Evolutionary conservation across 2,888 invertebrate genomes (phyloP), one percentile per base, ranked within the genome.

Genomic region (Chrysomela aeneicollis): DNA sequence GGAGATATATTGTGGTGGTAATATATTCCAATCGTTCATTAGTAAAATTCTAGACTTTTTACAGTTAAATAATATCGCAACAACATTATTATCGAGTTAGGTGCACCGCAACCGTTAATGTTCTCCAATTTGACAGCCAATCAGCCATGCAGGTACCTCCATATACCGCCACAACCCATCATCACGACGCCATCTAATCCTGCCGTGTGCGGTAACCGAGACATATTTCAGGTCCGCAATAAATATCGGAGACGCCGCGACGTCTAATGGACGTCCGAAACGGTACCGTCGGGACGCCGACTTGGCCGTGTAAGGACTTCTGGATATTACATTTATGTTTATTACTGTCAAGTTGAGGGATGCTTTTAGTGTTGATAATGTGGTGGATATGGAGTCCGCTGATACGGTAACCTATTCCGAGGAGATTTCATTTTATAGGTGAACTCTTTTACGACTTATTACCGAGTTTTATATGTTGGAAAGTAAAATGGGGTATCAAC

Each of bases 281-380:
- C 55, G 63, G 54, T 60, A 52, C 69, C 63, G 49, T 53, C 37
- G 69, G 65, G 67, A 64, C 55, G 17, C 49, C 57, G 60, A 65
- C 63, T 61, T 60, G 63, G 63, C 51, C 64, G 66, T 64, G 61
- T 64, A 51, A 66, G 66, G 64, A 62, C 63, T 64, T 61, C 60
- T 62, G 55, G 65, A 60, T 67, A 65, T 69, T 67, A 69, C 67
- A 67, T 69, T 67, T 63, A 69, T 67, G 69, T 69, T 67, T 69
- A 69, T 67, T 63, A 63, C 65, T 66, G 61, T 63, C 61, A 61
- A 61, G 59, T 63, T 60, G 37, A 62, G 57, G 58, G 59, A 53
- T 52, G 51, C 55, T 55, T 22, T 47, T 37, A 26, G 51, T 37
- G 63, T 22, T 26, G 60, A 52, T 64, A 54, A 63, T 58, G 22